phyloP scores from a whole-genome alignment of 2,888 invertebrate species.

The Oligia latruncula region DNA sequence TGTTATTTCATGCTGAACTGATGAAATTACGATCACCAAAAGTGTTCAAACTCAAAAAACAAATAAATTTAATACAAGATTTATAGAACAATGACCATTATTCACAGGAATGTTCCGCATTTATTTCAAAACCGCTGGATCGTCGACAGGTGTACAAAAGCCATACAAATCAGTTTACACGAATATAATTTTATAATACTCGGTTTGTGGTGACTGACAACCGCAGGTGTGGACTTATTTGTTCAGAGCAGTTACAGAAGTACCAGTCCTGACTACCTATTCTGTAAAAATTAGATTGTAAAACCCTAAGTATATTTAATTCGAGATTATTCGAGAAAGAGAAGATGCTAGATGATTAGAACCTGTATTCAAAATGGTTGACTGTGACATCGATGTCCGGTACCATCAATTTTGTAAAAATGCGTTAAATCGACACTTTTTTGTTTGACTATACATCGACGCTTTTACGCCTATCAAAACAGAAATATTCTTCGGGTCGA shows the following conservation, averaged over 20 bases:
- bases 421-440: no score
- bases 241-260: slow-evolving; percentile 23
- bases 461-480: no score
- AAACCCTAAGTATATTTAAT: no score
- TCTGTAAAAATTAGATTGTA: neutral
- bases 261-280: neutral
- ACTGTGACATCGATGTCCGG: neutral
- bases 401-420: no score
- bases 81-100: slow-evolving; percentile 2
- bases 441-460: no score
- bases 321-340: neutral
- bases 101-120: slow-evolving; percentile 19
- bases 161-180: slow-evolving; percentile 51
- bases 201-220: slow-evolving; percentile 50
- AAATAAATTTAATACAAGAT: neutral
- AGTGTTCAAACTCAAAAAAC: neutral
- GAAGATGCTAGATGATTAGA: neutral
- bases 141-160: slow-evolving; percentile 48
- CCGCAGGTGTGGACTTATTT: slow-evolving; percentile 46
- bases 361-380: neutral
- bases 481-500: no score
- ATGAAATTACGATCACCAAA: neutral
- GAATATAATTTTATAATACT: slow-evolving; percentile 57
- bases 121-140: slow-evolving; percentile 32
- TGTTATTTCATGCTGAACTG: neutral